phyloP scores from a whole-genome alignment of 2,113 vertebrate genomes.

The Centropristis striata region DNA sequence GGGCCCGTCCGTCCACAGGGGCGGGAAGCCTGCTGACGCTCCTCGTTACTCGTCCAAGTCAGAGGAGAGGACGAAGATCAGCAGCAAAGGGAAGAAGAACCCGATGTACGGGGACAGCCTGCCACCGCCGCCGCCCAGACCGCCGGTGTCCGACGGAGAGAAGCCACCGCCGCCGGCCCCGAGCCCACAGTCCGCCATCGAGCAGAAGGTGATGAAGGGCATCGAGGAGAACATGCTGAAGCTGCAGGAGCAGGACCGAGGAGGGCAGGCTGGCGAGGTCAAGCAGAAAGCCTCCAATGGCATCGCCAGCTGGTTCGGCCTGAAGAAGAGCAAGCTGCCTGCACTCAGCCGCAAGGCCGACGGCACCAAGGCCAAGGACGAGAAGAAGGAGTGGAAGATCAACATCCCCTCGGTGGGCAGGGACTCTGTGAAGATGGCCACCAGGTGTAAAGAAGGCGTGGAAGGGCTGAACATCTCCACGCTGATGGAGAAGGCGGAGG shows the following conservation, averaged over 20 bases:
- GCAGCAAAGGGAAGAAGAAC: conserved; percentile 84
- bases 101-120: conserved; percentile 82
- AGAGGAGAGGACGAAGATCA: conserved; percentile 85
- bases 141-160: conserved; percentile 65
- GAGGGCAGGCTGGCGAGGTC: conserved; percentile 80
- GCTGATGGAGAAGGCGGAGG: conserved; percentile 96
- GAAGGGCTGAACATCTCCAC: conserved; percentile 97
- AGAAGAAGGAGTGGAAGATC: conserved; percentile 86
- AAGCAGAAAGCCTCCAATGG: conserved; percentile 93
- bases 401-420: conserved; percentile 84
- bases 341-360: conserved; percentile 92
- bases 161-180: conserved; percentile 65
- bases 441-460: conserved; percentile 87
- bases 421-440: conserved; percentile 85
- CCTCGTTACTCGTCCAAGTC: conserved; percentile 81
- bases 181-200: conserved; percentile 89
- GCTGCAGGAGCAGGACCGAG: conserved; percentile 91
- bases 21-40: conserved; percentile 73
- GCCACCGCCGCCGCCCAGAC: conserved; percentile 81
- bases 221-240: conserved; percentile 96
- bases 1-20: conserved; percentile 72
- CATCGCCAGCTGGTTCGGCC: conserved; percentile 96
- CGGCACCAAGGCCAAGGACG: conserved; percentile 84
- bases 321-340: conserved; percentile 94
- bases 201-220: conserved; percentile 99